Conservation (phyloP, 1,140 invertebrate species). For the Lerema accius region DNA sequence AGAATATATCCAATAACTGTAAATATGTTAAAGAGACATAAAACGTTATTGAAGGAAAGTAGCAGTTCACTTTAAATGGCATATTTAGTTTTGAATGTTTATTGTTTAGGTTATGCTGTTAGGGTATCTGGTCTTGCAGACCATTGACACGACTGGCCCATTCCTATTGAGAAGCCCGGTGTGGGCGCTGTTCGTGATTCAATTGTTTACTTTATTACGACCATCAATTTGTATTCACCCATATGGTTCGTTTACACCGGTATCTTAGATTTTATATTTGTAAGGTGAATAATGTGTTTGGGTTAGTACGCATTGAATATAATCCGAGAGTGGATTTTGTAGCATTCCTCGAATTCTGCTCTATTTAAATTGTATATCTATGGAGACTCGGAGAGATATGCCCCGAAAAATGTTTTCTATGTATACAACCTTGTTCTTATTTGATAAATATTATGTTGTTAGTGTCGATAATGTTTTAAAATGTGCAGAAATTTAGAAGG, state of each 20-base stretch:
- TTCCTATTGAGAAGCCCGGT: slow-evolving; percentile 30
- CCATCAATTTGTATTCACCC: slow-evolving; percentile 59
- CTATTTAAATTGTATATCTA: slow-evolving; percentile 19
- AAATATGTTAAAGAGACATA: too few species aligned
- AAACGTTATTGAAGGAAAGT: neutral
- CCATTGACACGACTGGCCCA: slow-evolving; percentile 20
- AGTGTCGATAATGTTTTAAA: too few species aligned
- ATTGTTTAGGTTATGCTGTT: slow-evolving; percentile 5
- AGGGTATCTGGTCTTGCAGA: slow-evolving; percentile 1
- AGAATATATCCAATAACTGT: too few species aligned
- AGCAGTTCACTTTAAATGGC: neutral
- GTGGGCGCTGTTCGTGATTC: slow-evolving; percentile 54
- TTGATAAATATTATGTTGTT: too few species aligned
- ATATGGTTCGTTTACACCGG: slow-evolving; percentile 54
- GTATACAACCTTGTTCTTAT: too few species aligned
- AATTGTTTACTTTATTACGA: slow-evolving; percentile 70
- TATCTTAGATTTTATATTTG: slow-evolving; percentile 47
- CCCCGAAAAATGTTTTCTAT: neutral
- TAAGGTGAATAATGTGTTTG: slow-evolving; percentile 47
- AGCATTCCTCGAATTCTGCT: slow-evolving; percentile 23
- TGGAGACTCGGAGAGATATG: neutral
- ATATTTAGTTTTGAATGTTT: neutral
- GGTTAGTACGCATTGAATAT: slow-evolving; percentile 35
- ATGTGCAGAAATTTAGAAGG: too few species aligned
- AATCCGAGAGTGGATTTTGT: slow-evolving; percentile 16